A percentile compares a stretch with the other conserved stretches of the same genome.
These are phyloP conservation scores for Catagonus wagneri DNA, from an alignment of 2,113 vertebrate genomes.

Conservation along the genomic window DNA sequence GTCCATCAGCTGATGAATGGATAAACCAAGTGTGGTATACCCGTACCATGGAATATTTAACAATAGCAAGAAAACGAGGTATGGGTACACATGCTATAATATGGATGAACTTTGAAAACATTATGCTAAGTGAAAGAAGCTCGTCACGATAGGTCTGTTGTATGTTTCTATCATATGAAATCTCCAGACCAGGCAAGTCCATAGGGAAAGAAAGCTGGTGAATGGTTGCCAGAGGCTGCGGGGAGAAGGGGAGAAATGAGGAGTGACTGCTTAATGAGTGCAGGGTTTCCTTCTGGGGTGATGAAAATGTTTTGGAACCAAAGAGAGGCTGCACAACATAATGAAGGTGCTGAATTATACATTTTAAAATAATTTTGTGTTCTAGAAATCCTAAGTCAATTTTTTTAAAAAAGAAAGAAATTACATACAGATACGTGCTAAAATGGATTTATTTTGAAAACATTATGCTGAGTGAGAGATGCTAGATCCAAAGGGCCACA, in stretches of 20 bases:
- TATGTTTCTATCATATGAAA: neutral
- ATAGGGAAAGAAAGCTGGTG: neutral
- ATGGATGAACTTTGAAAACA: neutral
- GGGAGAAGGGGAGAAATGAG: neutral
- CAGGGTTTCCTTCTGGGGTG: neutral
- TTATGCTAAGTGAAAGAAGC: slow-evolving; percentile 27
- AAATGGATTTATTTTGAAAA: slow-evolving; percentile 23
- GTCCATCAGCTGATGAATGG: neutral
- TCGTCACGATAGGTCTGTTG: neutral
- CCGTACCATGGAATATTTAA: neutral
- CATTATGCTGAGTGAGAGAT: neutral
- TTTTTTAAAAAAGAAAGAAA: neutral
- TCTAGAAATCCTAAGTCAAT: neutral
- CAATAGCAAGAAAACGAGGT: neutral
- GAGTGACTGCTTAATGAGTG: neutral
- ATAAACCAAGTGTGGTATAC: neutral
- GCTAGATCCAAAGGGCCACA: neutral
- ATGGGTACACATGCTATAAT: neutral
- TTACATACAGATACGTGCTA: neutral
- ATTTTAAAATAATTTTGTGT: neutral
- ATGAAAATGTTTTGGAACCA: neutral
- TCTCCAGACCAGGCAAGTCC: neutral
- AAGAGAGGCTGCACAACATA: neutral
- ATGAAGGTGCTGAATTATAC: neutral
- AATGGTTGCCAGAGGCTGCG: neutral